Base-by-base conservation (phyloP, 1,140 invertebrate genomes). In the Palaemon carinicauda region DNA sequence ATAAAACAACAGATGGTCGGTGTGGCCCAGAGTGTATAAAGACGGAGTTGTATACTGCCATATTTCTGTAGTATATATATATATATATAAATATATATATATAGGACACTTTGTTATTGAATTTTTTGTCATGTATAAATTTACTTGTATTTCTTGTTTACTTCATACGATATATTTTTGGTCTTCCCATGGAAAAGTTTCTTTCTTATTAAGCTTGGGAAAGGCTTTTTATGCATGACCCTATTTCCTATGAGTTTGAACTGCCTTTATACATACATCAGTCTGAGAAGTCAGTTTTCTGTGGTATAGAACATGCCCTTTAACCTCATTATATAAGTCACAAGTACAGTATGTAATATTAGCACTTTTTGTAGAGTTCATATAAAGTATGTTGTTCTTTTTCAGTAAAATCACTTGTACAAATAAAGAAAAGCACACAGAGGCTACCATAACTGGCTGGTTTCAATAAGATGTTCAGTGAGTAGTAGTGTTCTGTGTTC, bases 31-130 rank as follows among this genome's bases (percentile, higher is more conserved):
- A 75, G 82, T 83, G 71, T 83, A 56, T 83, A 83, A 83, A 83
- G 82, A 83, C 74, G 29, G 41, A 77, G 82, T 83, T 83, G 41
- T 83, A 83, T 83, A 83, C 82, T 83, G 82, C 82, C 82, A 83
- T 83, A 75, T 75, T 83, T 75, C 73, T 75, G 27, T 83, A 83
- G 82, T 75, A 83, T 60, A 83, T 71, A 75, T 53, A 83, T 75
- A 83, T 83, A 75, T 60, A 83, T 71, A 75, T 53, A 83, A 60
- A 83, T 83, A 75, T 83, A 83, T 77, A 73, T 71, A 75, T 83
- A 56, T 83, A 75, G 74, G 82, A 83, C 75, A 75, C 73, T n/a
- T 60, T 33, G 73, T 54, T 77, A 51, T 56, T 83, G 71, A 56
- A 75, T 54, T 27, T 83, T 75, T 75, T 83, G 82, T 60, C 53